phyloP scores from a whole-genome alignment of 2,113 vertebrate species.

The Cacatua alba region DNA sequence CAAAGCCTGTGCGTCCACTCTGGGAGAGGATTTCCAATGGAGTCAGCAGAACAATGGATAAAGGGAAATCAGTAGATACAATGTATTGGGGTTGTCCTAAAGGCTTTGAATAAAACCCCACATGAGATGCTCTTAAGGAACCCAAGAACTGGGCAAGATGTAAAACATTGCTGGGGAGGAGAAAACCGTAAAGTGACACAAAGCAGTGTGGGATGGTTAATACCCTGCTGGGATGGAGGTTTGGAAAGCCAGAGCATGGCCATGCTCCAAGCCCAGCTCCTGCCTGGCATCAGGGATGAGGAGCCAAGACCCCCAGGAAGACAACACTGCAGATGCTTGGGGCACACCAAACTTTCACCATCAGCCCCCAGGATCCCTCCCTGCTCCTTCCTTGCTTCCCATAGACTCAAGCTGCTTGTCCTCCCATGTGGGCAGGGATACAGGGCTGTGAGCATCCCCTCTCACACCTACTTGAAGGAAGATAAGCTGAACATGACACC shows the following conservation, averaged over 20 bases:
- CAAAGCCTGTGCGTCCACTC: neutral
- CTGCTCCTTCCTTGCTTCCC: neutral
- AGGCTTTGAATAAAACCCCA: conserved; percentile 49
- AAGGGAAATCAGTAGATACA: conserved; percentile 38
- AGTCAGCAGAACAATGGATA: conserved; percentile 39
- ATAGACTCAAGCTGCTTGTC: neutral
- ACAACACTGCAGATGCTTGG: neutral
- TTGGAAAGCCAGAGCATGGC: neutral
- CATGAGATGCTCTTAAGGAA: neutral
- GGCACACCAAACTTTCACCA: neutral
- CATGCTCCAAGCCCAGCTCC: accelerated
- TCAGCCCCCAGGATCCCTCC: neutral
- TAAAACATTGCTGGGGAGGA: neutral
- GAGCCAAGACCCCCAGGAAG: neutral
- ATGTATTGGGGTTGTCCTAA: conserved; percentile 42
- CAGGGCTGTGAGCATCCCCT: neutral
- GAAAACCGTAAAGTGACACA: neutral
- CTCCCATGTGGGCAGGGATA: accelerated
- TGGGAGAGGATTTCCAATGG: conserved; percentile 8
- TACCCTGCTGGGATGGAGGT: neutral
- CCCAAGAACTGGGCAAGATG: neutral
- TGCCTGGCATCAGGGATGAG: neutral
- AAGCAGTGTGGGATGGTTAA: neutral
- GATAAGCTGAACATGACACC: neutral
- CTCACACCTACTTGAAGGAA: neutral